Conservation (phyloP, 2,797 vertebrate genomes). For the Pseudochromis fuscus region DNA sequence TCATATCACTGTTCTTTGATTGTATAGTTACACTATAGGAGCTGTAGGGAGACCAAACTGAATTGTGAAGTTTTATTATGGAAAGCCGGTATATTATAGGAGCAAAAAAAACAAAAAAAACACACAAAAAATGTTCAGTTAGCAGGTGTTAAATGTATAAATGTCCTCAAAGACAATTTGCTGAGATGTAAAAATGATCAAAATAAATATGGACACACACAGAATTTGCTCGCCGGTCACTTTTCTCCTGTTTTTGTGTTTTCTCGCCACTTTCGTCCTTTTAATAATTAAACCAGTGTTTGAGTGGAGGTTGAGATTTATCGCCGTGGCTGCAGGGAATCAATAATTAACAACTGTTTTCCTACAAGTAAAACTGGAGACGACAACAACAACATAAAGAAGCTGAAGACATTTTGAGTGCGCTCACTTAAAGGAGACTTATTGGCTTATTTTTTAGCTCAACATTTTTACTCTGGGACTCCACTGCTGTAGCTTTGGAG, state of each 20-base stretch:
- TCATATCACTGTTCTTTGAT: slow-evolving; percentile 77
- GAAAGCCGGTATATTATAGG: slow-evolving; percentile 64
- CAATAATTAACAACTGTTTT: too few relatives aligned
- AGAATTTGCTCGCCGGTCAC: slow-evolving; percentile 58
- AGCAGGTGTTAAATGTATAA: slow-evolving; percentile 81
- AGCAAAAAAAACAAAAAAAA: too few relatives aligned
- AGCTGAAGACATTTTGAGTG: background rate
- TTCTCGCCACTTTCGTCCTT: background rate
- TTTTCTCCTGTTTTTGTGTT: slow-evolving; percentile 34
- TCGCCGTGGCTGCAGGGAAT: background rate
- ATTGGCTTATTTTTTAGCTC: too few relatives aligned
- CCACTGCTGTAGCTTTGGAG: too few relatives aligned
- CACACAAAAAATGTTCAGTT: slow-evolving; percentile 62
- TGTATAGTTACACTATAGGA: slow-evolving; percentile 79
- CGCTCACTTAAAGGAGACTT: too few relatives aligned
- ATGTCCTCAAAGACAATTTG: slow-evolving; percentile 80
- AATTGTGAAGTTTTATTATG: slow-evolving; percentile 57
- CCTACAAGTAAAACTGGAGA: too few relatives aligned
- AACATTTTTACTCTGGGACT: too few relatives aligned
- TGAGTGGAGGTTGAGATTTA: background rate
- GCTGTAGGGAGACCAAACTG: slow-evolving; percentile 64
- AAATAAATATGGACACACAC: slow-evolving; percentile 85
- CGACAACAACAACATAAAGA: too few relatives aligned
- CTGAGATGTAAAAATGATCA: slow-evolving; percentile 78
- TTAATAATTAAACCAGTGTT: background rate